These are phyloP conservation scores for Boloria selene DNA, from an alignment of 2,888 invertebrate genomes.

Conservation along the genomic window DNA sequence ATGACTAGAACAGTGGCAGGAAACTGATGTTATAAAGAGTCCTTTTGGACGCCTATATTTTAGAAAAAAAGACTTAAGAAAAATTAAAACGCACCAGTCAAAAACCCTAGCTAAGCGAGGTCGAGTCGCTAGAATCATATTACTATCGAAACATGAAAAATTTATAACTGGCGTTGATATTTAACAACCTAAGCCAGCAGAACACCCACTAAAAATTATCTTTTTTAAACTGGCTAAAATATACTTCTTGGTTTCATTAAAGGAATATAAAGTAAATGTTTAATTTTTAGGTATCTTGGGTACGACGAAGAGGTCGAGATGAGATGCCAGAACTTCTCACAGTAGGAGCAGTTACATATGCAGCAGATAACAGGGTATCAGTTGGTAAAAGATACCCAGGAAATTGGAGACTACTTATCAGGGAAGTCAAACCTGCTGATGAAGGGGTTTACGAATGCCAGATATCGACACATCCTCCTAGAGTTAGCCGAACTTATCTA, in stretches of 20 bases:
- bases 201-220: too few relatives aligned
- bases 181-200: too few relatives aligned
- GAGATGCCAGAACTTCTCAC: slow-evolving; percentile 86
- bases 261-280: neutral
- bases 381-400: slow-evolving; percentile 84
- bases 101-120: too few relatives aligned
- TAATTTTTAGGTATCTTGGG: slow-evolving; percentile 85
- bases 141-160: neutral
- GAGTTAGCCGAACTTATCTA: slow-evolving; percentile 85
- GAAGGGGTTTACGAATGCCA: slow-evolving; percentile 88
- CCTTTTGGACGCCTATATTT: too few relatives aligned
- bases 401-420: slow-evolving; percentile 84
- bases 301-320: slow-evolving; percentile 82
- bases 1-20: too few relatives aligned
- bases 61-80: too few relatives aligned
- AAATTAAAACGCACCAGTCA: too few relatives aligned
- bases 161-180: too few relatives aligned
- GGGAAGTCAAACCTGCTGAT: slow-evolving; percentile 85
- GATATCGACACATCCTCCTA: slow-evolving; percentile 87
- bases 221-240: too few relatives aligned
- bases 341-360: slow-evolving; percentile 86
- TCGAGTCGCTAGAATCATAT: too few relatives aligned
- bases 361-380: slow-evolving; percentile 85
- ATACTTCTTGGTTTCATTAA: neutral
- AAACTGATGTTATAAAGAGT: too few relatives aligned